Evolutionary conservation across 1,140 invertebrate species (phyloP), one percentile per base, ranked within the genome.

Genomic region (Drusus annulatus): DNA sequence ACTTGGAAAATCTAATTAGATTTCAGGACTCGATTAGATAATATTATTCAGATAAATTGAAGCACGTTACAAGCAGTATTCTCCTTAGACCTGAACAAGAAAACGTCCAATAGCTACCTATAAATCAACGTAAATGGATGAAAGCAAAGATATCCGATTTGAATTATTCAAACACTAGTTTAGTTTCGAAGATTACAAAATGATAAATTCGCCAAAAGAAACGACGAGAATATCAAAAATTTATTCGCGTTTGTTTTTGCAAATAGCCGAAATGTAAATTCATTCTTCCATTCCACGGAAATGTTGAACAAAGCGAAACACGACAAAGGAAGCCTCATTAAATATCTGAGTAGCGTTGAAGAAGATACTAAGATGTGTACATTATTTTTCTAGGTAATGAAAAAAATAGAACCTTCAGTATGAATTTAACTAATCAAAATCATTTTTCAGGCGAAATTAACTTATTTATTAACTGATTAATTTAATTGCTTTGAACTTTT

Each of bases 211-310:
- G n/a, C n/a, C 54, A 17, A 56, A 56, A 56, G 54, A 21, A 56
- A 56, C n/a, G 54, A 56, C 54, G 21, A 21, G 54, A 56, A 56
- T 56, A 56, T 56, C 54, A 56, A 56, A 56, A 56, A 56, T 17
- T 56, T 56, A 56, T 56, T 56, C 54, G 16, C 52, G 54, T 56
- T 56, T 56, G 54, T 56, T 56, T 56, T 56, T 56, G 54, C 54
- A 56, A 56, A 56, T 56, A 21, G 54, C 54, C 54, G 54, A 56
- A 56, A 56, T 56, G 54, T 56, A 56, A 56, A 56, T 45, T 45
- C 36, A 45, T 45, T 45, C 36, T 56, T 56, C 21, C 54, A 56
- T 56, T 21, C 21, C 54, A 56, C 21, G 54, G 21, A 56, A 56
- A 56, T 3, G 54, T 56, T 17, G 54, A 56, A 56, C 54, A 56